A percentile compares a stretch with the other conserved stretches of the same genome.
phyloP scores from a whole-genome alignment of 2,888 invertebrate species.

The Hirtodrosophila confusa region DNA sequence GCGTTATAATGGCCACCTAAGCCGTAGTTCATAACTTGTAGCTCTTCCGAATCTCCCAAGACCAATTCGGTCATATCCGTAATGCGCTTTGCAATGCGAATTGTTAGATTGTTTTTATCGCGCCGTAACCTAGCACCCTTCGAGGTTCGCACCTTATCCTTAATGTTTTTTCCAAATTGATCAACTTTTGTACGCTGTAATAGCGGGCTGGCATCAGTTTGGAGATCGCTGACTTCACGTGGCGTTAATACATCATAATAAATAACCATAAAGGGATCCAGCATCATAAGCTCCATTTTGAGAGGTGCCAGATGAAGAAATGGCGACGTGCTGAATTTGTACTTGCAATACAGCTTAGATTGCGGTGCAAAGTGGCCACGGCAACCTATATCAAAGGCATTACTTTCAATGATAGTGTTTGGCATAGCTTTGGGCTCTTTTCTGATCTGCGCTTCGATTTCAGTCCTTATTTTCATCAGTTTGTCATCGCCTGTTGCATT shows the following conservation, averaged over 20 bases:
- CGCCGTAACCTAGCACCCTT: slow-evolving; percentile 75
- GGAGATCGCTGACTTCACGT: slow-evolving; percentile 66
- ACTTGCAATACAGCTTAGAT: slow-evolving; percentile 58
- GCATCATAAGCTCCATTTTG: slow-evolving; percentile 70
- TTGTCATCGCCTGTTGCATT: slow-evolving; percentile 1
- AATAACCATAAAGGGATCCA: slow-evolving; percentile 72
- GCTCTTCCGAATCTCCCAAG: slow-evolving; percentile 56
- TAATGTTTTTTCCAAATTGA: slow-evolving; percentile 10
- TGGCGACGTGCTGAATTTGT: slow-evolving; percentile 43
- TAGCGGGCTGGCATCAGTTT: slow-evolving; percentile 54
- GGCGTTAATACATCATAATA: slow-evolving; percentile 74
- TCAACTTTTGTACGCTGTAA: slow-evolving; percentile 65
- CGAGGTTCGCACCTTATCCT: slow-evolving; percentile 71
- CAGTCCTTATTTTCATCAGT: slow-evolving; percentile 25
- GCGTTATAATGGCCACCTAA: slow-evolving; percentile 76
- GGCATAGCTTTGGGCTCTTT: background rate
- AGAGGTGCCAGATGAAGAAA: slow-evolving; percentile 77
- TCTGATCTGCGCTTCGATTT: background rate
- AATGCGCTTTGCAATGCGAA: slow-evolving; percentile 63
- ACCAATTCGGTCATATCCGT: slow-evolving; percentile 75
- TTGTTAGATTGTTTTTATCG: slow-evolving; percentile 36
- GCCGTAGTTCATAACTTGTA: slow-evolving; percentile 81
- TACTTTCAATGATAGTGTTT: accelerated
- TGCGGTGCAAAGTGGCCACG: slow-evolving; percentile 58
- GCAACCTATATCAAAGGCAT: slow-evolving; percentile 59